Evolutionary conservation across 2,113 vertebrate species (phyloP), one percentile per base, ranked within the genome.

Genomic region (Brachirus orientalis): DNA sequence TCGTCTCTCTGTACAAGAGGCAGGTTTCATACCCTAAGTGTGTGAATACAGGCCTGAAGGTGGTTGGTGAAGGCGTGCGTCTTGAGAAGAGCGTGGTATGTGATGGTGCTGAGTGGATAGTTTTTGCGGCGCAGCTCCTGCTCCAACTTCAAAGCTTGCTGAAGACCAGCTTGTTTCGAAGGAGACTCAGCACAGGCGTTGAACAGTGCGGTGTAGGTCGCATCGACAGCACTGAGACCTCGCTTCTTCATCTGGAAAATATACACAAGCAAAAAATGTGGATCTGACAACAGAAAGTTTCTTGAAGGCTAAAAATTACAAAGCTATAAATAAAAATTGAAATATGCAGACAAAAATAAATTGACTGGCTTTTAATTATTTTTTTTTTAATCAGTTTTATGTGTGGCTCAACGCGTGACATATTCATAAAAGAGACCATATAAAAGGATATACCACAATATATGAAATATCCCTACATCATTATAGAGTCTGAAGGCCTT

Each of bases 141-240:
- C 38, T 92, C 87, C 43, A 99, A 80, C 33, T 93, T 95, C 69
- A 96, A 69, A 0, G 96, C 96, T 0, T 93, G 93, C 69, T 96
- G 93, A 36, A 98, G 92, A 0, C 95, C 97, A 0, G 93, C 91
- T 20, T 93, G 91, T 36, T 95, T 96, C 82, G 92, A 95, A 0
- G 94, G 95, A 0, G 95, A 95, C 76, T 97, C 92, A 0, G 97
- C 95, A 3, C 98, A 99, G 67, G 95, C 96, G 0, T 99, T 99
- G 88, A 99, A 99, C 65, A 99, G 90, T 0, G 96, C 96, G 0
- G 97, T 99, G 83, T 97, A 99, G 0, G 97, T 98, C 37, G 96
- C 94, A 0, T 94, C 95, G 0, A 90, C 90, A 0, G 96, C 93
- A 1, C 71, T 67, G 11, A 98, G 81, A 38, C 87, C 94, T 67